Conservation (phyloP, 2,888 invertebrate species). For the Chloroclystis v-ata region DNA sequence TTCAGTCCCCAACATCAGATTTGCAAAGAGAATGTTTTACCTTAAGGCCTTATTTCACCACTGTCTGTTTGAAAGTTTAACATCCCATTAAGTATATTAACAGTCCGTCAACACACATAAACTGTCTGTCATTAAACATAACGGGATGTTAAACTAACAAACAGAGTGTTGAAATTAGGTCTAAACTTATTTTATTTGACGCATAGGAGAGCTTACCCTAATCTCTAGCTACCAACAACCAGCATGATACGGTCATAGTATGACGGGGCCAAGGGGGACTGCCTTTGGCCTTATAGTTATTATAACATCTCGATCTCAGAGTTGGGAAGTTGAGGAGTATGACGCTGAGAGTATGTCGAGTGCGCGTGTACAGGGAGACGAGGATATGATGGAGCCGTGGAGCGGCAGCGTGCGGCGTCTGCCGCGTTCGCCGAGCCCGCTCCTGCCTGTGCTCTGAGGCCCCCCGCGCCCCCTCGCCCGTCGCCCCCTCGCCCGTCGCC, state of each 20-base stretch:
- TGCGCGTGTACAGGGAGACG: conserved; percentile 80
- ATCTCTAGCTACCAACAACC: too few species aligned
- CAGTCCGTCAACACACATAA: too few species aligned
- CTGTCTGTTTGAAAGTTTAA: too few species aligned
- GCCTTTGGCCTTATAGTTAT: conserved; percentile 27
- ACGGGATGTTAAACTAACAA: too few species aligned
- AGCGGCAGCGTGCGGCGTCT: conserved; percentile 64
- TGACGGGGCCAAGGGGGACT: background rate
- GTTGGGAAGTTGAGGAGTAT: conserved; percentile 76
- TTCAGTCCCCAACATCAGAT: too few species aligned
- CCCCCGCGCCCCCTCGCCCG: conserved; percentile 13
- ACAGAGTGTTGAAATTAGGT: too few species aligned
- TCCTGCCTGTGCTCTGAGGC: conserved; percentile 65
- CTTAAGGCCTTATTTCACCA: too few species aligned
- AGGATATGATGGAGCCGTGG: conserved; percentile 80
- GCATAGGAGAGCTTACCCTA: too few species aligned
- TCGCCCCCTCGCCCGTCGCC: conserved; percentile 24
- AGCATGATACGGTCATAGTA: background rate
- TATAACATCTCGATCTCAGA: conserved; percentile 75
- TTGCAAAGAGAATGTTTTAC: too few species aligned
- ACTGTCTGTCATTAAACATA: too few species aligned
- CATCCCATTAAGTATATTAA: too few species aligned
- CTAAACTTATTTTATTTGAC: too few species aligned
- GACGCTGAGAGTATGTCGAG: conserved; percentile 78
- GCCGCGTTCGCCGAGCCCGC: conserved; percentile 68